Evolutionary conservation across 2,797 vertebrate genomes (phyloP).

Genomic region (Fundulus diaphanus): DNA sequence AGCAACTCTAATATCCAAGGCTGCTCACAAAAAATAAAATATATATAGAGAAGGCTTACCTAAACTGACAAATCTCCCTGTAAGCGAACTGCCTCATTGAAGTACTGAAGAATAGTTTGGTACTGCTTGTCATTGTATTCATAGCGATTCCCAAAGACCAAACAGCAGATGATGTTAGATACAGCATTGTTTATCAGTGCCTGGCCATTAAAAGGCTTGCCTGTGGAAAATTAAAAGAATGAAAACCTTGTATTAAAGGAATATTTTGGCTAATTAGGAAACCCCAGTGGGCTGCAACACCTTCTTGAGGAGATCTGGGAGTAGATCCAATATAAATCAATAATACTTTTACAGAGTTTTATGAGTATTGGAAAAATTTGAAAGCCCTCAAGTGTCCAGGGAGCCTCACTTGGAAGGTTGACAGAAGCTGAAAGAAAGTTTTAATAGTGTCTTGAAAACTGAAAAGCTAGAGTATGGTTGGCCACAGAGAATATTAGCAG

Average conservation of each 20-base stretch:
- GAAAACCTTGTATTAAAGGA: fast-evolving
- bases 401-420: neutral
- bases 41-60: conserved; percentile 40
- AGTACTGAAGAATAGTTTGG: conserved; percentile 34
- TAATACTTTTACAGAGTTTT: neutral
- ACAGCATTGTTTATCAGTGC: conserved; percentile 58
- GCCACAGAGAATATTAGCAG: no score
- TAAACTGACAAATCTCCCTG: conserved; percentile 38
- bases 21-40: neutral
- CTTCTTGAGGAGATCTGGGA: neutral
- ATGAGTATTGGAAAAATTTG: neutral
- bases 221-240: conserved; percentile 34
- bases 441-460: no score
- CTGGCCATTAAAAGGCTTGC: conserved; percentile 52
- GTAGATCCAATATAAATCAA: neutral
- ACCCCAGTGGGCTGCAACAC: neutral
- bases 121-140: conserved; percentile 66
- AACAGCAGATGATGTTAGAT: conserved; percentile 74
- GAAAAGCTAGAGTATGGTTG: no score
- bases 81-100: conserved; percentile 31
- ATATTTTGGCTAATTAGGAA: neutral
- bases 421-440: no score
- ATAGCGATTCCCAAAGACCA: conserved; percentile 73
- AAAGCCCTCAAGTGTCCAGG: neutral
- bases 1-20: neutral